A percentile compares a stretch with the other conserved stretches of the same genome.
Conservation (phyloP, 2,113 vertebrate species). For the Phalacrocorax carbo region DNA sequence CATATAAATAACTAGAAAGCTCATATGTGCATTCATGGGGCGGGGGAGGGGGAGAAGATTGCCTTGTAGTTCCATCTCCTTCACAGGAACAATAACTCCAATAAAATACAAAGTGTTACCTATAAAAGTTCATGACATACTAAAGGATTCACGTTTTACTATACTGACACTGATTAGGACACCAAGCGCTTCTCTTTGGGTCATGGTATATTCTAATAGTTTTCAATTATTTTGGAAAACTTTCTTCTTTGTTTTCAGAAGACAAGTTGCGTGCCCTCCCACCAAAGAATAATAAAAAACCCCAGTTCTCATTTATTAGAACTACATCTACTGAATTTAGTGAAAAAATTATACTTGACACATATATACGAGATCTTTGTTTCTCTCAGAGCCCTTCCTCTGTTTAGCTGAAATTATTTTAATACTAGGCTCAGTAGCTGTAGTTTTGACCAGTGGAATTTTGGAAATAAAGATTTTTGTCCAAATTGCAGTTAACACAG, state of each 20-base stretch:
- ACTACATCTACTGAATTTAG: neutral
- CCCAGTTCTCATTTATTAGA: neutral
- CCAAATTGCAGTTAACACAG: neutral
- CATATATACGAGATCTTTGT: neutral
- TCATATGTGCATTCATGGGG: neutral
- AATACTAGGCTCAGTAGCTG: neutral
- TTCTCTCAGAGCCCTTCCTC: neutral
- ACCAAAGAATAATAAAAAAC: neutral
- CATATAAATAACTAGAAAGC: neutral
- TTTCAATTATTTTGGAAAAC: neutral
- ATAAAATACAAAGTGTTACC: neutral
- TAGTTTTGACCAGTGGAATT: neutral
- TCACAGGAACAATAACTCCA: neutral
- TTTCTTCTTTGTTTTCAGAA: neutral
- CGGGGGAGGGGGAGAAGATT: rapidly evolving
- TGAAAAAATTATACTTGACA: neutral
- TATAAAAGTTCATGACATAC: neutral
- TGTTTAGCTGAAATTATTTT: neutral
- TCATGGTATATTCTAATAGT: neutral
- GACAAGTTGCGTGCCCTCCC: rapidly evolving
- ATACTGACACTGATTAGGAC: neutral
- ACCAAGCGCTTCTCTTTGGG: neutral
- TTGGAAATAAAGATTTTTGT: neutral
- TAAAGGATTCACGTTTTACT: neutral
- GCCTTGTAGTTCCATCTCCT: neutral